These are phyloP conservation scores for Drosophila triauraria DNA, from an alignment of 1,140 invertebrate species.

Conservation along the genomic window DNA sequence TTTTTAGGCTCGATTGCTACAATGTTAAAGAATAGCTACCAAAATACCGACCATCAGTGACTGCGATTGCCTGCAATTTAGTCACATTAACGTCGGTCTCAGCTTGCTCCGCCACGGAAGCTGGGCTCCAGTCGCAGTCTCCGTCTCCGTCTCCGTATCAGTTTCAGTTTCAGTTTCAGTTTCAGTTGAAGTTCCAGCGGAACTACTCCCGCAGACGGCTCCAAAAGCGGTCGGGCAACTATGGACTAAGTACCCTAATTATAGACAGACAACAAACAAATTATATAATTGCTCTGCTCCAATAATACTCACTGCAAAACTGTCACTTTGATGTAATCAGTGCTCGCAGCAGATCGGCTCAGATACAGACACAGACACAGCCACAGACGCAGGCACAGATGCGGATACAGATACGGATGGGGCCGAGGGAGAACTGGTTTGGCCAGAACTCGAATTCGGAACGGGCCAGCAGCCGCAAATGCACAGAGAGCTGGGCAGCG, in stretches of 20 bases:
- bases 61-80: conserved; percentile 12
- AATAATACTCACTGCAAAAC: conserved; percentile 34
- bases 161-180: neutral
- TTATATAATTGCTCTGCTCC: conserved; percentile 19
- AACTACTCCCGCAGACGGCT: conserved; percentile 4
- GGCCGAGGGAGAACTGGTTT: conserved; percentile 52
- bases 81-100: conserved; percentile 7
- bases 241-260: conserved; percentile 29
- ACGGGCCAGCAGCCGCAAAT: conserved; percentile 7
- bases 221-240: conserved; percentile 14
- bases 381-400: neutral
- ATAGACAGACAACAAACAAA: conserved; percentile 30
- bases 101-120: neutral
- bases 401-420: neutral
- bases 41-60: conserved; percentile 1
- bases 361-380: neutral
- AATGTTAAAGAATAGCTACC: neutral
- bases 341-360: conserved; percentile 26
- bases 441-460: conserved; percentile 34
- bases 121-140: neutral
- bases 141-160: neutral
- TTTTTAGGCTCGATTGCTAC: neutral
- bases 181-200: neutral
- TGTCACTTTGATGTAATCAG: conserved; percentile 48
- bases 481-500: neutral